Percentiles rank a stretch among this genome's conserved stretches.
These are phyloP conservation scores for Diploptera punctata DNA, from an alignment of 2,888 invertebrate species.

Conservation along the genomic window DNA sequence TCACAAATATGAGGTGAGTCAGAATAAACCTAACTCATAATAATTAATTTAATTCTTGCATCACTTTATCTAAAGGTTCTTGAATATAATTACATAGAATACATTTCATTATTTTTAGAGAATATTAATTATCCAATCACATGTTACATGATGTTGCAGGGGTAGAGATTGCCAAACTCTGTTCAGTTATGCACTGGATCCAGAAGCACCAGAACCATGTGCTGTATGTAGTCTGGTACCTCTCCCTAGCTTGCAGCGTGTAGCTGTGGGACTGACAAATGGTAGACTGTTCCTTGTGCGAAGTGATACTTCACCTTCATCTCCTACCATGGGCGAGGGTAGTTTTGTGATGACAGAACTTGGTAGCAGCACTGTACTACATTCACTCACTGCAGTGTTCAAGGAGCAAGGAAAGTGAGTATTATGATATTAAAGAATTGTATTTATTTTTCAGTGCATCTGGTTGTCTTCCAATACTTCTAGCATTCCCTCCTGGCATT, in stretches of 20 bases:
- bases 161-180: constrained; percentile 63
- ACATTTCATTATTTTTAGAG: too few relatives aligned
- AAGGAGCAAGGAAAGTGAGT: constrained; percentile 54
- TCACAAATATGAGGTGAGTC: too few relatives aligned
- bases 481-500: too few relatives aligned
- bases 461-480: too few relatives aligned
- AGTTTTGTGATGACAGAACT: constrained; percentile 81
- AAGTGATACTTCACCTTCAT: constrained; percentile 63
- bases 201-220: constrained; percentile 64
- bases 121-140: too few relatives aligned
- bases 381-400: constrained; percentile 69
- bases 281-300: constrained; percentile 78
- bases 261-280: constrained; percentile 82
- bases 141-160: constrained; percentile 53
- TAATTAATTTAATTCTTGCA: too few relatives aligned
- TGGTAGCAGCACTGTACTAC: constrained; percentile 71
- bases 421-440: too few relatives aligned
- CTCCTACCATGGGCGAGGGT: constrained; percentile 71
- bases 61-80: too few relatives aligned
- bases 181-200: constrained; percentile 72
- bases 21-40: too few relatives aligned
- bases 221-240: constrained; percentile 73
- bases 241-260: constrained; percentile 68
- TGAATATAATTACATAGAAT: too few relatives aligned
- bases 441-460: too few relatives aligned